phyloP scores from a whole-genome alignment of 2,888 invertebrate species.

The Conomelus anceps region DNA sequence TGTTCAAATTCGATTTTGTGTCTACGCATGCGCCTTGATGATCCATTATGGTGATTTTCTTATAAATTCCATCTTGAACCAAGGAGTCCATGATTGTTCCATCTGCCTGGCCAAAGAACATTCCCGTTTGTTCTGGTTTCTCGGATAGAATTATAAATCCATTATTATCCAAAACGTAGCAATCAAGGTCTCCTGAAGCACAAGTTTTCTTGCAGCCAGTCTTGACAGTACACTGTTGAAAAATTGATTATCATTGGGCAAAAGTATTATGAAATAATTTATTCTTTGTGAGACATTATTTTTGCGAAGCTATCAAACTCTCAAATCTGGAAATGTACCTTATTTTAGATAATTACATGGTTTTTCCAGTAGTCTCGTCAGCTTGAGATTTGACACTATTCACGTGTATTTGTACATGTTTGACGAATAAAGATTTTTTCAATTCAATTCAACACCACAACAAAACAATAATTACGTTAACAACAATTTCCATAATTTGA shows the following conservation, averaged over 20 bases:
- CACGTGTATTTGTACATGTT: too few species aligned
- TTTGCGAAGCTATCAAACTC: too few species aligned
- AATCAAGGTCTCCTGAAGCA: constrained; percentile 79
- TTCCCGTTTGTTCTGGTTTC: constrained; percentile 75
- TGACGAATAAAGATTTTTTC: too few species aligned
- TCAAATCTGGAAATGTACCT: too few species aligned
- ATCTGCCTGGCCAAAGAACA: constrained; percentile 91
- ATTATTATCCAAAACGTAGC: constrained; percentile 90
- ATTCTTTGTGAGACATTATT: too few species aligned
- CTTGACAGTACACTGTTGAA: constrained; percentile 59
- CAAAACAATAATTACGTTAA: too few species aligned
- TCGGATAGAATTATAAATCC: constrained; percentile 90
- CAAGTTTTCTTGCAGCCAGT: constrained; percentile 75
- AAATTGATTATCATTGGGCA: background rate
- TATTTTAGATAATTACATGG: too few species aligned
- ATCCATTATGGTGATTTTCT: constrained; percentile 78
- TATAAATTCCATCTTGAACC: constrained; percentile 84
- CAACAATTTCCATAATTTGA: too few species aligned
- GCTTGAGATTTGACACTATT: too few species aligned
- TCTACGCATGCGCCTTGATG: constrained; percentile 75
- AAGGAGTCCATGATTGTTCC: constrained; percentile 90
- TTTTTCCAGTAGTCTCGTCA: too few species aligned
- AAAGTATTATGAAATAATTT: background rate
- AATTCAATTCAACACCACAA: too few species aligned
- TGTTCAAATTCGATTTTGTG: constrained; percentile 50